These are phyloP conservation scores for Acanthosepion lycidas DNA, from an alignment of 2,888 invertebrate species.

Conservation along the genomic window DNA sequence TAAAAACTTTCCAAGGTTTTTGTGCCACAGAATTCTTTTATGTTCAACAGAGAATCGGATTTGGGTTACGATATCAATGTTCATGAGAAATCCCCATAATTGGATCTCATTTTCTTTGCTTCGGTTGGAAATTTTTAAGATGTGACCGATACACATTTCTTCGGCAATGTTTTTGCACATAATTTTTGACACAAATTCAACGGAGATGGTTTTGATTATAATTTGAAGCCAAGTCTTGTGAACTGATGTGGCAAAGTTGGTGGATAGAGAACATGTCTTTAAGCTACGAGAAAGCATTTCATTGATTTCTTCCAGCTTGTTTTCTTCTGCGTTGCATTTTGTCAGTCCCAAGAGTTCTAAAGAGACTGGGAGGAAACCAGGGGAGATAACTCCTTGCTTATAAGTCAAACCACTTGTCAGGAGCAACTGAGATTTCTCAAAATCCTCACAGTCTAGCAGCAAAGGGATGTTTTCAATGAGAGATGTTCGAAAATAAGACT, in stretches of 20 bases:
- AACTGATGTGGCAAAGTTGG: neutral
- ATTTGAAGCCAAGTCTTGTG: neutral
- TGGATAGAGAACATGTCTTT: neutral
- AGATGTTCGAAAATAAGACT: constrained; percentile 10
- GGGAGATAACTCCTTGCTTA: neutral
- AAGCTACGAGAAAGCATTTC: neutral
- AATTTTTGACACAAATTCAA: neutral
- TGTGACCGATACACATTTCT: neutral
- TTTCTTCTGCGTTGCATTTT: neutral
- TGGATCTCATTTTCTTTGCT: neutral
- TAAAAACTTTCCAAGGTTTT: neutral
- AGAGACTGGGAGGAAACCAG: neutral
- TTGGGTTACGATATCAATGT: neutral
- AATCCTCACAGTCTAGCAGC: neutral
- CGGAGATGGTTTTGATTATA: neutral
- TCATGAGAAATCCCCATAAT: constrained; percentile 43
- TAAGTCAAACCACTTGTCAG: neutral
- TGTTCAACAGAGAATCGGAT: neutral
- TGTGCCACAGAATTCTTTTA: neutral
- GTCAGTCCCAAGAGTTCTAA: neutral
- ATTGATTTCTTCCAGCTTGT: neutral
- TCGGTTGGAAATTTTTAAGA: neutral
- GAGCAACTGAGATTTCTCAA: neutral
- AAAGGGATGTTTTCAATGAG: neutral
- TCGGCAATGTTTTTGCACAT: neutral